A percentile compares a stretch with the other conserved stretches of the same genome.
phyloP scores from a whole-genome alignment of 2,797 vertebrate species.

The Cossypha heuglini region DNA sequence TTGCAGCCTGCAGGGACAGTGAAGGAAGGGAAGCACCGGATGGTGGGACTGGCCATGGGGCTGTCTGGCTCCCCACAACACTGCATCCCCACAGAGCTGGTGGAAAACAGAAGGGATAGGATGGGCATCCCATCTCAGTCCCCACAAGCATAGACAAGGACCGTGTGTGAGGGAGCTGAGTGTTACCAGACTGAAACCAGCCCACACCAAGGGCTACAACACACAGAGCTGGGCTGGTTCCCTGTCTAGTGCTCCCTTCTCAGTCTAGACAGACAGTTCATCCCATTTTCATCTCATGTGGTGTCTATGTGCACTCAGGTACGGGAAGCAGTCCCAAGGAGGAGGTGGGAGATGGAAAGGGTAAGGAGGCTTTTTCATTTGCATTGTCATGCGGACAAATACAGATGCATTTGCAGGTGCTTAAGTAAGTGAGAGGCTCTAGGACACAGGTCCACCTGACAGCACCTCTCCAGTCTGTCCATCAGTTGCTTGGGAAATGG shows the following conservation, averaged over 20 bases:
- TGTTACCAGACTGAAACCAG: neutral
- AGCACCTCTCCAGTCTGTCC: neutral
- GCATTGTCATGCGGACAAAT: neutral
- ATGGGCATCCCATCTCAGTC: neutral
- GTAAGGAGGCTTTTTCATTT: neutral
- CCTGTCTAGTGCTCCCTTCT: accelerated
- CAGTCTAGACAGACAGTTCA: neutral
- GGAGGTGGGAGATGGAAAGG: neutral
- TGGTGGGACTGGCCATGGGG: accelerated
- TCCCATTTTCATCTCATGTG: neutral
- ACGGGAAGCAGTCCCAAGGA: neutral
- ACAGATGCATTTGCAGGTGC: neutral
- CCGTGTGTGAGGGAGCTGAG: accelerated
- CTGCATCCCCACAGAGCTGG: neutral
- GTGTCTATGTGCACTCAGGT: accelerated
- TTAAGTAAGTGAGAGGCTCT: neutral
- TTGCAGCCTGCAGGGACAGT: neutral
- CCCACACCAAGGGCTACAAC: neutral
- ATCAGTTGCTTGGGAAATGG: neutral
- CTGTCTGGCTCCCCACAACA: neutral
- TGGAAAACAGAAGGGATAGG: neutral
- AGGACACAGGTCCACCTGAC: accelerated
- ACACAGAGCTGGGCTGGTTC: neutral
- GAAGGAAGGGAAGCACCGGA: accelerated
- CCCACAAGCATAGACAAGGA: neutral